Conservation (phyloP, 2,113 vertebrate species). For the Spilogale gracilis region DNA sequence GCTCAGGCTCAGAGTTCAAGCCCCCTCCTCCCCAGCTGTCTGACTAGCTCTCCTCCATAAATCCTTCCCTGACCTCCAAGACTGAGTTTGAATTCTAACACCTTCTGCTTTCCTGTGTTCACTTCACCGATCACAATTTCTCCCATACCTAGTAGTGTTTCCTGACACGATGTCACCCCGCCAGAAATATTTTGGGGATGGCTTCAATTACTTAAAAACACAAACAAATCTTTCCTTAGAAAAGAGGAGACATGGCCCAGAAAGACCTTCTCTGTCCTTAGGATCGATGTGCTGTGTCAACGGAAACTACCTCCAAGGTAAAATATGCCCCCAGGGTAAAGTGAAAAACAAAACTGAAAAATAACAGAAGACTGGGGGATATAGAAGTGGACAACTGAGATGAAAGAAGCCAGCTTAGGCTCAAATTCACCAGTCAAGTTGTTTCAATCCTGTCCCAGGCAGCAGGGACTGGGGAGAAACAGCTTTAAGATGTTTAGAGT, state of each 20-base stretch:
- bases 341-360: slow-evolving; percentile 56
- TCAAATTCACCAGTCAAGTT: not conserved
- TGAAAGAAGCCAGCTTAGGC: not conserved
- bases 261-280: slow-evolving; percentile 36
- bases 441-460: not conserved
- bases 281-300: not conserved
- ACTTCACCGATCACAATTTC: not conserved
- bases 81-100: not conserved
- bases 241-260: not conserved
- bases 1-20: not conserved
- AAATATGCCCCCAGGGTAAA: not conserved
- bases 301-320: slow-evolving; percentile 58
- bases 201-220: slow-evolving; percentile 52
- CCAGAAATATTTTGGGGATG: slow-evolving; percentile 33
- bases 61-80: not conserved
- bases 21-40: not conserved
- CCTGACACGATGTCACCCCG: not conserved
- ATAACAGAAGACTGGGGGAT: not conserved
- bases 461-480: accelerated
- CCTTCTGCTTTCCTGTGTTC: not conserved
- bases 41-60: not conserved
- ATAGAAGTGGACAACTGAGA: not conserved
- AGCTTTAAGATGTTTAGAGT: not conserved
- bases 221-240: slow-evolving; percentile 25
- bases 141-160: not conserved